Base-by-base conservation (phyloP, 1,140 invertebrate genomes). In the Agrilus planipennis region DNA sequence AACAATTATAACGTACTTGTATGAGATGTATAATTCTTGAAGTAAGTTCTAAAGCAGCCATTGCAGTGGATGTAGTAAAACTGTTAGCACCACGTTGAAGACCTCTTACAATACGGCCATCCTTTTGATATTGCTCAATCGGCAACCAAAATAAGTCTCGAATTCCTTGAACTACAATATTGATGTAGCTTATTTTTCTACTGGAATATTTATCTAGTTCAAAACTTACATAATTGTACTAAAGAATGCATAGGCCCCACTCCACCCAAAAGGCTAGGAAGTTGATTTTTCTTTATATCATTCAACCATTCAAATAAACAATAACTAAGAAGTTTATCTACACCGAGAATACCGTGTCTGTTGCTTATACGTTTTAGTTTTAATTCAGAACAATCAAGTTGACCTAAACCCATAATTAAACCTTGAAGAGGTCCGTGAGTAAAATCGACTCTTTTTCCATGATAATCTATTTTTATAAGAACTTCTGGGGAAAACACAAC, bases 111-210 rank as follows among this genome's bases (percentile, higher is more conserved):
- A 99, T 81, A 36, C 91, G 72, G 0, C 93, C 91, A 69, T 99
- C 94, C 62, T 87, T 90, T 53, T 89, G 82, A 66, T 97, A 97
- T 63, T 98, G 93, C 62, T 95, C 89, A 50, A 97, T 84, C 15
- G 94, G 94, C 48, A 96, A 63, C 76, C 86, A 87, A 54, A 99
- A 84, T 35, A 99, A 65, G 67, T 98, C 93, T 48, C 79, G 74
- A 45, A 98, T 77, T 7, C 94, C 94, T 64, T 92, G 85, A 59
- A 90, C 87, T 92, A 53, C 7, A 67, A 62, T 21, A 20, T 36
- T 36, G 19, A 48, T 34, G 43, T 44, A 45, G 39, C 34, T 15
- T 22, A n/a, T 11, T 29, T 34, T 18, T 25, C 22, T 39, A 43
- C 29, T 40, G 20, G 39, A 41, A 11, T 11, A 34, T 32, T 10